Evolutionary conservation across 2,113 vertebrate species (phyloP).

Genomic region (Coracopsis vasa): DNA sequence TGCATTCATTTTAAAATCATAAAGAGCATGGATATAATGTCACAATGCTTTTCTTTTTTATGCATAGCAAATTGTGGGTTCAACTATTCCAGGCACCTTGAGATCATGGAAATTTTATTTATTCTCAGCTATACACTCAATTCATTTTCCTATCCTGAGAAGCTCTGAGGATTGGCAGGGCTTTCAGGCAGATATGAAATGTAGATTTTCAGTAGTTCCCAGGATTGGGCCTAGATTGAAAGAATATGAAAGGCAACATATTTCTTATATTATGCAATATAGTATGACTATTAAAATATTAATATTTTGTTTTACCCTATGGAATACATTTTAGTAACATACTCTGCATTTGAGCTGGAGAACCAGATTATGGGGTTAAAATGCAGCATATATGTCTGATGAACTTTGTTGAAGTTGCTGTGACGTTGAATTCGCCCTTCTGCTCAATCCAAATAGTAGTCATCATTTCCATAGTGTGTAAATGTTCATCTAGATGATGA

Average conservation of each 20-base stretch:
- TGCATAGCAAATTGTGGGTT: not conserved
- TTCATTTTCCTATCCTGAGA: not conserved
- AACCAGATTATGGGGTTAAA: not conserved
- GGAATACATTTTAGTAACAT: not conserved
- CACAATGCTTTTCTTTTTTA: not conserved
- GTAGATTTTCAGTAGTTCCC: not conserved
- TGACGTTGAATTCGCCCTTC: slow-evolving; percentile 49
- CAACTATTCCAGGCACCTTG: not conserved
- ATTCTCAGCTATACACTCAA: not conserved
- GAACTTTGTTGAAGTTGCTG: not conserved
- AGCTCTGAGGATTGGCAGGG: not conserved
- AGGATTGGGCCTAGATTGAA: not conserved
- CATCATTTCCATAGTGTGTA: slow-evolving; percentile 39
- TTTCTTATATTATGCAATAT: not conserved
- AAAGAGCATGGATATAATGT: not conserved
- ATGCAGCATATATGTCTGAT: not conserved
- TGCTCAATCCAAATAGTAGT: slow-evolving; percentile 22
- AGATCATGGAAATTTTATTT: not conserved
- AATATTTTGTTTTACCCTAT: not conserved
- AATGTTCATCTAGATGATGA: not conserved
- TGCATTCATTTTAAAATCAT: not conserved
- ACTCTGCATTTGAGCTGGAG: not conserved
- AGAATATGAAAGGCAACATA: not conserved
- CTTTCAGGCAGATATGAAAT: not conserved
- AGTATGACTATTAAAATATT: not conserved